phyloP scores from a whole-genome alignment of 2,113 vertebrate genomes.

The Hassar affinis region DNA sequence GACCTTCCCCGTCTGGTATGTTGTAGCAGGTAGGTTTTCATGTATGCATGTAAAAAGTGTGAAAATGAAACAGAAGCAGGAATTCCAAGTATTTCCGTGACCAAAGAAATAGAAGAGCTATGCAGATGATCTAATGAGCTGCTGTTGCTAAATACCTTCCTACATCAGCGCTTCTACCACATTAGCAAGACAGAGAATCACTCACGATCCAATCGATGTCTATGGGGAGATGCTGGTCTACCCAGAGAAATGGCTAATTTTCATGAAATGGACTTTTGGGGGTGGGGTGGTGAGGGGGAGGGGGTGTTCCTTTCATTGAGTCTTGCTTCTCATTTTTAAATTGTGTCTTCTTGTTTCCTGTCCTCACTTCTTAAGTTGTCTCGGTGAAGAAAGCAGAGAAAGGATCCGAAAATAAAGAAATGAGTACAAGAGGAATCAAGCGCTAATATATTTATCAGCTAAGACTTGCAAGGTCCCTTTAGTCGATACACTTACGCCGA shows the following conservation, averaged over 20 bases:
- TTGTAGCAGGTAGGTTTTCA: not conserved
- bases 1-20: not conserved
- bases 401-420: not conserved
- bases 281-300: too few relatives aligned
- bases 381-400: not conserved
- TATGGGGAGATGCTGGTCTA: not conserved
- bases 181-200: not conserved
- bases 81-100: not conserved
- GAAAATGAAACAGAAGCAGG: not conserved
- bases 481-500: not conserved
- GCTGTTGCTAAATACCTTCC: not conserved
- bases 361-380: not conserved
- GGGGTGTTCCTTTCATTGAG: not conserved
- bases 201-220: constrained; percentile 2
- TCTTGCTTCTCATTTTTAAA: not conserved
- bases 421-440: not conserved
- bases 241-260: not conserved
- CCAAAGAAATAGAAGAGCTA: not conserved
- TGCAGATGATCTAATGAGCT: not conserved
- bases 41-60: not conserved
- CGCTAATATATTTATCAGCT: not conserved
- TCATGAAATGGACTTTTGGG: not conserved
- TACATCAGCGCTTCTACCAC: not conserved
- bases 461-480: not conserved
- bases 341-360: not conserved